phyloP scores from a whole-genome alignment of 2,797 vertebrate genomes.

The Sebastes jordani region DNA sequence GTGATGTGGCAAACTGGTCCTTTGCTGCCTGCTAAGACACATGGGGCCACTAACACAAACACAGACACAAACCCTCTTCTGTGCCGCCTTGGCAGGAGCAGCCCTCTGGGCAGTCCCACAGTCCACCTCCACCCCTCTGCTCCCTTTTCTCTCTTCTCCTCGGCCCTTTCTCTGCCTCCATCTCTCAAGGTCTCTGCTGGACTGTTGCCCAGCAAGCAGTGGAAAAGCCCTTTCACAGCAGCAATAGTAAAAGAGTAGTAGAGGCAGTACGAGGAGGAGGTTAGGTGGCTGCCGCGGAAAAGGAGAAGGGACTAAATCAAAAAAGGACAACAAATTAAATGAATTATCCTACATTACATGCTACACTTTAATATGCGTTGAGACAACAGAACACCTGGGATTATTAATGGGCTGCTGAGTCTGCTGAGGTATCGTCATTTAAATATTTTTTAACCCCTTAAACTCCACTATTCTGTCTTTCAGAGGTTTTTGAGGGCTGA shows the following conservation, averaged over 20 bases:
- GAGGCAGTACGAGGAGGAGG: not conserved
- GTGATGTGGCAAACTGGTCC: constrained; percentile 49
- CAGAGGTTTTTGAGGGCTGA: too few species aligned
- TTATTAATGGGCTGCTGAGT: not conserved
- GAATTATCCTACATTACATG: not conserved
- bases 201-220: constrained; percentile 30
- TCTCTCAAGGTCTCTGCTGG: constrained; percentile 40
- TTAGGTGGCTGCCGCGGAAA: not conserved
- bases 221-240: constrained; percentile 24
- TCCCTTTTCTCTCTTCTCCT: not conserved
- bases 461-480: too few species aligned
- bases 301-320: not conserved
- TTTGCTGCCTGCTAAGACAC: constrained; percentile 46
- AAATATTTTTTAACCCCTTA: too few species aligned
- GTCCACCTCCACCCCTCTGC: constrained; percentile 1
- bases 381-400: not conserved
- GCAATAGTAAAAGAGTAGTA: constrained; percentile 3
- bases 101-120: constrained; percentile 19
- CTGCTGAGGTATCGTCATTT: too few species aligned
- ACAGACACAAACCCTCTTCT: constrained; percentile 50
- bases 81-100: constrained; percentile 55
- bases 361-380: not conserved
- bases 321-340: not conserved
- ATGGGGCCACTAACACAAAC: constrained; percentile 52
- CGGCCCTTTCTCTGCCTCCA: not conserved